Conservation (phyloP, 2,888 invertebrate genomes). For the Ferrisia virgata region DNA sequence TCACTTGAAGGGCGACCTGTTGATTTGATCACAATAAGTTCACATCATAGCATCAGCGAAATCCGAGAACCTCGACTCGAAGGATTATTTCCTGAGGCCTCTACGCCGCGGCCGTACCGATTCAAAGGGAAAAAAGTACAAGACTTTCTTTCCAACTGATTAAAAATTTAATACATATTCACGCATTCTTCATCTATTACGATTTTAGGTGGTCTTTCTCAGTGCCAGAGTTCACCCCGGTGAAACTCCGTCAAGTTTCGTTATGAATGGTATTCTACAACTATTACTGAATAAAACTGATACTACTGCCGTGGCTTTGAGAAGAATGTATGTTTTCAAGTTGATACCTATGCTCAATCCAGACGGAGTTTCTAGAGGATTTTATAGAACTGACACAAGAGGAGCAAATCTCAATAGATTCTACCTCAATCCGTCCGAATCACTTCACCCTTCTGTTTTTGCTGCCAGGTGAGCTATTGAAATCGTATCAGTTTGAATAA, state of each 20-base stretch:
- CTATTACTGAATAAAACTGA: conserved; percentile 72
- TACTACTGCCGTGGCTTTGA: conserved; percentile 67
- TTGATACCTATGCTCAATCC: conserved; percentile 88
- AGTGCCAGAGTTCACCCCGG: conserved; percentile 90
- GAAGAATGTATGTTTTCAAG: conserved; percentile 80
- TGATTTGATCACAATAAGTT: conserved; percentile 79
- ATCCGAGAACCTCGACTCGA: conserved; percentile 70
- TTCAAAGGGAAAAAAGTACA: conserved; percentile 77
- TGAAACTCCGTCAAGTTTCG: conserved; percentile 86
- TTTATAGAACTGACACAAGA: conserved; percentile 80
- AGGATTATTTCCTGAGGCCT: conserved; percentile 69
- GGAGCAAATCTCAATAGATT: conserved; percentile 86
- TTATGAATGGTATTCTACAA: conserved; percentile 83
- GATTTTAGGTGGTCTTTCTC: conserved; percentile 69
- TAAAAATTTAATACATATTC: not conserved
- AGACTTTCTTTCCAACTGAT: not conserved
- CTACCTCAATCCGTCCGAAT: conserved; percentile 73
- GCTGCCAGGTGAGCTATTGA: conserved; percentile 64
- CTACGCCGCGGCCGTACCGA: conserved; percentile 66
- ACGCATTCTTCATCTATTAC: not conserved
- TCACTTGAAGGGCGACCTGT: conserved; percentile 74
- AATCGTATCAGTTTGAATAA: no score
- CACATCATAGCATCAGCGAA: conserved; percentile 70
- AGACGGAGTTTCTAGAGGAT: conserved; percentile 82
- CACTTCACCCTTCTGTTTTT: conserved; percentile 78